A percentile compares a stretch with the other conserved stretches of the same genome.
Conservation (phyloP, 2,113 vertebrate genomes). For the Percina caprodes region DNA sequence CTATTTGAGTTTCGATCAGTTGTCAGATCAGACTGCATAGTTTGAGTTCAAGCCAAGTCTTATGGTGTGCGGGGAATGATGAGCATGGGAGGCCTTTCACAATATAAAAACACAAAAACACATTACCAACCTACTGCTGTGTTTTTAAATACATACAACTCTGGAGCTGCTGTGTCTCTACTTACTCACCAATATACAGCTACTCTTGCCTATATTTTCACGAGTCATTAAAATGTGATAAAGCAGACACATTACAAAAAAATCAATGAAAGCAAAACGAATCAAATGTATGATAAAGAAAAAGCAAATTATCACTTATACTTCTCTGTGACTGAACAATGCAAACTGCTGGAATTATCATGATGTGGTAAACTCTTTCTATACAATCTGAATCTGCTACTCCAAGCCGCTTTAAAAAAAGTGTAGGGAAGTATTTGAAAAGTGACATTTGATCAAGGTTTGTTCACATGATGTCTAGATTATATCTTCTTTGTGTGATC, state of each 20-base stretch:
- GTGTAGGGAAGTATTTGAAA: slow-evolving; percentile 10
- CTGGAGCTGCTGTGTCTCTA: not conserved
- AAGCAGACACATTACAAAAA: not conserved
- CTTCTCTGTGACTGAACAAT: slow-evolving; percentile 17
- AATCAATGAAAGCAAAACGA: not conserved
- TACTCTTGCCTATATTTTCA: not conserved
- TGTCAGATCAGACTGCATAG: not conserved
- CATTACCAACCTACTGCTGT: not conserved
- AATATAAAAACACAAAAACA: slow-evolving; percentile 3
- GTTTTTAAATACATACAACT: not conserved
- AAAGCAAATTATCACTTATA: not conserved
- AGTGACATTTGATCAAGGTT: slow-evolving; percentile 16
- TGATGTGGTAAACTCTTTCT: not conserved
- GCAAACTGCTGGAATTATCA: not conserved
- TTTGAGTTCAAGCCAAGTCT: not conserved
- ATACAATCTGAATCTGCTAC: not conserved
- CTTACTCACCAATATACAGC: not conserved
- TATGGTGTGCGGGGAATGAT: not conserved
- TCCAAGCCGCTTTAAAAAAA: not conserved
- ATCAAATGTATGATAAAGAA: not conserved
- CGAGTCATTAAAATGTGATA: not conserved
- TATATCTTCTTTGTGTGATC: slow-evolving; percentile 36
- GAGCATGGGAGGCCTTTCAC: not conserved
- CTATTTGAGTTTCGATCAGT: not conserved
- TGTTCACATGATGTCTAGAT: slow-evolving; percentile 44